Percentiles rank a stretch among this genome's conserved stretches.
Conservation (phyloP, 2,113 vertebrate species). For the Pyxicephalus adspersus region DNA sequence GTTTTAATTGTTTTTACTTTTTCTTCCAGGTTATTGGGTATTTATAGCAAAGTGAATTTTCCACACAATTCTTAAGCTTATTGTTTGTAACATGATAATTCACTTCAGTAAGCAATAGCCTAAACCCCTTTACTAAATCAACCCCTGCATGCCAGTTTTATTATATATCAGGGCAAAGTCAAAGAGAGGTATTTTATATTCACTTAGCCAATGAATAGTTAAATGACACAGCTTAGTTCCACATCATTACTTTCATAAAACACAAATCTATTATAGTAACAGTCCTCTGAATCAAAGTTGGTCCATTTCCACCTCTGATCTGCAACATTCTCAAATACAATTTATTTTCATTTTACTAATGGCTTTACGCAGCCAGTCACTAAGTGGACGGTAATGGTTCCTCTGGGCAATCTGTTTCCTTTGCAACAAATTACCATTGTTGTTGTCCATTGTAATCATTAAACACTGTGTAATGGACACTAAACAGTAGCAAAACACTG, state of each 20-base stretch:
- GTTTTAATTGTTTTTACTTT: no score
- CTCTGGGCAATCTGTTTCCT: slow-evolving; percentile 18
- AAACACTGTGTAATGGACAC: neutral
- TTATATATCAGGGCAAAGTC: neutral
- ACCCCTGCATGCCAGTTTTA: neutral
- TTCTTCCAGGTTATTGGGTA: no score
- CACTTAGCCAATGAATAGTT: neutral
- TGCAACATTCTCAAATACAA: neutral
- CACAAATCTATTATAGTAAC: neutral
- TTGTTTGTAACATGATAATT: no score
- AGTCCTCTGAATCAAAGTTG: slow-evolving; percentile 2
- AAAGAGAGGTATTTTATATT: neutral
- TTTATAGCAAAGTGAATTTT: no score
- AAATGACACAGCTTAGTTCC: neutral
- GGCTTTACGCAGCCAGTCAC: neutral
- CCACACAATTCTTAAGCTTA: no score
- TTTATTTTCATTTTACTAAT: slow-evolving; percentile 41
- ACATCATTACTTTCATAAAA: neutral
- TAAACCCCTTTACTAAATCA: no score
- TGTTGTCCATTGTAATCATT: slow-evolving; percentile 11
- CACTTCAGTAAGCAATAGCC: neutral
- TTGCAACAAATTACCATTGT: slow-evolving; percentile 3
- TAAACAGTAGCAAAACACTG: no score
- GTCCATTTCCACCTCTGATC: neutral
- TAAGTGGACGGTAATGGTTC: slow-evolving; percentile 24